Evolutionary conservation across 2,888 invertebrate species (phyloP), one percentile per base, ranked within the genome.

Genomic region (Nezara viridula): DNA sequence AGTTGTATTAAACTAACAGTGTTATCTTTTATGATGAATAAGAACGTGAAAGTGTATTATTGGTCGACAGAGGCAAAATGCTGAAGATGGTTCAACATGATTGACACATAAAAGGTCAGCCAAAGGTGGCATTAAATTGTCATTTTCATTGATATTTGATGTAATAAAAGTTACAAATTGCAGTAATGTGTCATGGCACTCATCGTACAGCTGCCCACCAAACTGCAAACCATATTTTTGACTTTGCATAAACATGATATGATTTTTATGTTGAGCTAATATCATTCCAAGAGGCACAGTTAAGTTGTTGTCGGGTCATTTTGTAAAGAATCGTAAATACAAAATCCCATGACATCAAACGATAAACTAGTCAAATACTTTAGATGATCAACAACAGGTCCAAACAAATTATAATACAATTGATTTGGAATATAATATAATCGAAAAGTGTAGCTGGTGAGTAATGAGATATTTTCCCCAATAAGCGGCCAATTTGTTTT

Each of bases 81-180:
- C 99, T 1, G 98, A 98, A 93, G 99, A 99, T 0, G 98, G 96
- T 90, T 98, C 97, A 86, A 99, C 97, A 92, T 98, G 97, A 93
- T 98, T 99, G 91, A 98, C 97, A 85, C 96, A 95, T 37, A 99
- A 94, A 94, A 99, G 96, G 92, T 96, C 96, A 93, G 98, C 95
- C 90, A 99, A 95, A 0, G 97, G 95, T 0, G 99, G 99, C 91
- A 99, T 93, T 91, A 97, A 95, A 85, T 96, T 96, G 0, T 97
- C 96, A 92, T 99, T 98, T 93, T 99, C 99, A 92, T 99, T 98
- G 9, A 97, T 98, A 93, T 99, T 96, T 44, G 98, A 98, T 44
- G 97, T 96, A 91, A 99, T 94, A 93, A 99, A 99, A 44, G 98
- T 98, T 89, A 98, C 98, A 92, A 99, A 98, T 93, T 99, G 99